Evolutionary conservation across 2,888 invertebrate genomes (phyloP), one percentile per base, ranked within the genome.

Genomic region (Drosophila testacea): DNA sequence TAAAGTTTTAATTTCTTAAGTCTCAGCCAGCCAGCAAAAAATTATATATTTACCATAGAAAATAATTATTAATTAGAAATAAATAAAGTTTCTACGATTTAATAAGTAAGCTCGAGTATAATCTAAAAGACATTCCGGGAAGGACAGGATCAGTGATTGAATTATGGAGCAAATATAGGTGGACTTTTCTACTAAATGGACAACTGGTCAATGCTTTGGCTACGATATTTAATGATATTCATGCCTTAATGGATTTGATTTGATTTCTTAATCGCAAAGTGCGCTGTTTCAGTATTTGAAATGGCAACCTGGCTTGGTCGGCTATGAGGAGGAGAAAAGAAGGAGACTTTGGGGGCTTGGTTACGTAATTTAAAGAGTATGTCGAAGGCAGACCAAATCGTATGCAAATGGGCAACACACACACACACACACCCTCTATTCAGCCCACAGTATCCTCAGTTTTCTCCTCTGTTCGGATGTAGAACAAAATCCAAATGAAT

Each of bases 401-500:
- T 77, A 77, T 76, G 77, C 66, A 77, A 77, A 73, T 77, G 48
- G 46, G 11, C 30, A 42, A 3, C 22, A 22, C 22, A 22, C 22
- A 22, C 22, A 22, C 11, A 30, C 36, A 42, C 13, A 9, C 13
- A 6, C 34, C 28, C 10, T 9, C 48, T 9, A 13, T 9, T 22
- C 22, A 22, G 10, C 7, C 36, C 41, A 5, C 5, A 16, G 22
- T 6, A 13, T 30, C 16, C 4, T 11, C 28, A 30, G 32, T 4
- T 38, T 16, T 9, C 38, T 16, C n/a, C 22, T 2, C 6, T 39
- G n/a, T 30, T 50, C 42, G 73, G 69, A 73, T 68, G 63, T 47
- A 28, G 56, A 36, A 30, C 36, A 65, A 50, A 62, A 54, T 47
- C 36, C 44, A 73, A 75, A 68, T 78, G 73, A 82, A 86, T 72